Evolutionary conservation across 2,797 vertebrate species (phyloP).

Genomic region (Eulemur albifrons): DNA sequence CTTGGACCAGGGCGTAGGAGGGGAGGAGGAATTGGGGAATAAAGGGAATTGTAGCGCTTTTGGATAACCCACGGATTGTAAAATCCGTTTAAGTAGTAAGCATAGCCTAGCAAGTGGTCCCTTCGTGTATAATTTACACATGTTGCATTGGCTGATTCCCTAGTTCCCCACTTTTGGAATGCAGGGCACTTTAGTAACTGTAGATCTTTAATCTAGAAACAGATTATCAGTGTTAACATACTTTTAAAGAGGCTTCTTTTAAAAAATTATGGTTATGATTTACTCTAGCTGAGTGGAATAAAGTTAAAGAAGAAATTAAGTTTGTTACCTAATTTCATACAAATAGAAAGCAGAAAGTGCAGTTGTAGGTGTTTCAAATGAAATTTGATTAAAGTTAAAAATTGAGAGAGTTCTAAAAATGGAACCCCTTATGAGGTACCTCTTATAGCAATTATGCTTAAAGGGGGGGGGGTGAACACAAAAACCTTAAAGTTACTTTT

Average conservation of each 20-base stretch:
- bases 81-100: background rate
- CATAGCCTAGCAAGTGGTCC: background rate
- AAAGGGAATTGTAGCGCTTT: background rate
- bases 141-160: background rate
- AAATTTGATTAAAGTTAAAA: constrained; percentile 48
- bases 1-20: background rate
- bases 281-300: background rate
- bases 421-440: background rate
- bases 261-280: background rate
- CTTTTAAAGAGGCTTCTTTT: background rate
- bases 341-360: background rate
- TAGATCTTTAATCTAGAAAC: background rate
- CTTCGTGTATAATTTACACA: background rate
- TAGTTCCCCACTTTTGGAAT: background rate
- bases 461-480: background rate
- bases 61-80: background rate
- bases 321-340: background rate
- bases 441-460: background rate
- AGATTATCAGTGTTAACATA: background rate
- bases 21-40: background rate
- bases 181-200: background rate
- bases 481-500: background rate
- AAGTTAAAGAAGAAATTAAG: constrained; percentile 13
- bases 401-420: constrained; percentile 32
- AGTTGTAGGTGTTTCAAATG: background rate